Base-by-base conservation (phyloP, 2,888 invertebrate species). In the Spodoptera exigua region DNA sequence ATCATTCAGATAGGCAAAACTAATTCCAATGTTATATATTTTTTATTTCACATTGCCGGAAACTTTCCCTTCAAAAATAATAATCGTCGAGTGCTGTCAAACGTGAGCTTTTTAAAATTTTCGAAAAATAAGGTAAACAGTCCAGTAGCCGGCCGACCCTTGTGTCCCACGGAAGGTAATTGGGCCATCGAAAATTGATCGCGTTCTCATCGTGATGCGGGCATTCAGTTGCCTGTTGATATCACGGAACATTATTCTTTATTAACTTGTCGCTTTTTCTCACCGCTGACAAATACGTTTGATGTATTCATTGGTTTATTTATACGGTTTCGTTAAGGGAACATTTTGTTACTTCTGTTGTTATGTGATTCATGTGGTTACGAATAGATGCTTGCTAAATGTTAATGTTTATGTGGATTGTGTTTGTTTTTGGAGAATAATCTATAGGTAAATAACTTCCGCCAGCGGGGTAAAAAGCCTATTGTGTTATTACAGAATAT, bases 161-260 rank as follows among this genome's bases (percentile, higher is more conserved):
- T 88, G 62, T 87, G 84, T 86, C 78, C 48, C 68, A 44, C 73
- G 48, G 83, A 83, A 87, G 82, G 84, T 89, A 91, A 92, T 91
- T 90, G 87, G 85, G 80, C 78, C 82, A 83, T 82, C 82, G 85
- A 85, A 86, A 90, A 91, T 89, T 87, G 87, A 88, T 87, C 83
- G 80, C 57, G 70, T 73, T 75, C 76, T 77, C 77, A 79, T 78
- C 74, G 83, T 81, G 85, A 90, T 90, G 86, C 89, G 89, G 89
- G 89, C 74, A 81, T 76, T 80, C 74, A 47, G 65, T 56, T 79
- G 80, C 78, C 79, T 80, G 79, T 80, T 81, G 78, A 86, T 90
- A 86, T 85, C 84, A 71, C 73, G 63, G 69, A 74, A 69, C 78
- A 83, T 76, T 78, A 74, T 47, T 76, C 78, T 78, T 63, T 78